Evolutionary conservation across 2,113 vertebrate species (phyloP).

Genomic region (Danionella cerebrum): DNA sequence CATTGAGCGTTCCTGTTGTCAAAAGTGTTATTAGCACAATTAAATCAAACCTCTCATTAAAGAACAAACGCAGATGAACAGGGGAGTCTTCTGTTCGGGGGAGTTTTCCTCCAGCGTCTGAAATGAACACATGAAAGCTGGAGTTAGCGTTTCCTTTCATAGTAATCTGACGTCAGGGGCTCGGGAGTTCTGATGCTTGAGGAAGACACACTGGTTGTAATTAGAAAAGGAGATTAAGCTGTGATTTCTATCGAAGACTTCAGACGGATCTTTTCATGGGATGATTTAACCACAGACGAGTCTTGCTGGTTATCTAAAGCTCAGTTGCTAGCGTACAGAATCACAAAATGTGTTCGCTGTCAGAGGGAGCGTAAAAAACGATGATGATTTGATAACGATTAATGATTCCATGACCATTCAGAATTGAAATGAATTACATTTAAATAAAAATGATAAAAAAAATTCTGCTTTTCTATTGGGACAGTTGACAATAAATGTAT

Average conservation of each 20-base stretch:
- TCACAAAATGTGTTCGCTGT: too few relatives aligned
- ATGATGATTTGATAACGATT: too few relatives aligned
- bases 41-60: not conserved
- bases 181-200: not conserved
- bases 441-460: too few relatives aligned
- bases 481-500: too few relatives aligned
- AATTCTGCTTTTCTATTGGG: too few relatives aligned
- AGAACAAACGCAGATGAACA: not conserved
- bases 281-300: not conserved
- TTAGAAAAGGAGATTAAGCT: conserved; percentile 1
- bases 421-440: too few relatives aligned
- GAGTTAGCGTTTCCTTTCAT: not conserved
- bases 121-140: not conserved
- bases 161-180: not conserved
- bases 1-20: too few relatives aligned
- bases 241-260: not conserved
- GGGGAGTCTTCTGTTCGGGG: not conserved
- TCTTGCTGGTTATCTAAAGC: not conserved
- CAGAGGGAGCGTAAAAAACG: too few relatives aligned
- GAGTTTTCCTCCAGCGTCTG: not conserved
- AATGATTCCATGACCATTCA: too few relatives aligned
- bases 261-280: not conserved
- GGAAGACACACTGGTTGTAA: not conserved
- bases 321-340: too few relatives aligned
- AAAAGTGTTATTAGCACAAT: too few relatives aligned